Base-by-base conservation (phyloP, 2,797 vertebrate genomes). In the Chloroceryle amazona region DNA sequence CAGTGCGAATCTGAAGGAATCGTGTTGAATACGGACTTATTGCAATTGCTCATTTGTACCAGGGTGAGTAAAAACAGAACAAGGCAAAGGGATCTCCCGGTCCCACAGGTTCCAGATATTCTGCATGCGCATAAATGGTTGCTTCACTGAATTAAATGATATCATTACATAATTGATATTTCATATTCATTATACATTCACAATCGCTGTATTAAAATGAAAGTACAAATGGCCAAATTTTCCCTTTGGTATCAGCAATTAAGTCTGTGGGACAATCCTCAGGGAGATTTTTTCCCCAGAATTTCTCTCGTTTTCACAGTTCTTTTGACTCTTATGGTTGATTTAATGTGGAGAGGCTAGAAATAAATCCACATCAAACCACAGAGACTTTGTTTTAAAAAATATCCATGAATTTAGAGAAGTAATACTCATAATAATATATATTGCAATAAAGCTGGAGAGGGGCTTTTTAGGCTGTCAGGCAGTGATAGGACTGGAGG, bases 131-230 rank as follows among this genome's bases (percentile, higher is more conserved):
- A 0, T 26, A 82, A 89, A 73, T 44, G 78, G 29, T 39, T 95
- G 76, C 58, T 92, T 95, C 60, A 66, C 28, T 67, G 90, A 92
- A 54, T 37, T 49, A 62, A 96, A 41, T 71, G 73, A 90, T 51
- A 89, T 81, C n/a, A 87, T 95, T 95, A 37, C 68, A 68, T 86
- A 92, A 90, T 65, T 57, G 49, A 70, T 94, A 80, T 81, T 88
- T 81, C 31, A 19, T 89, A 35, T 62, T 83, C 41, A 82, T 66
- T 67, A 76, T 58, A 22, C 42, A 89, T 66, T 84, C 29, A 26
- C 2, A 11, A 46, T 60, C 61, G 39, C 26, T 2, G 4, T 66
- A 54, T 81, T 84, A 84, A 71, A 89, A 89, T 85, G 49, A 66
- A 96, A 95, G 60, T 41, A 89, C 57, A 95, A 90, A 41, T 79